Evolutionary conservation across 1,140 invertebrate genomes (phyloP).

Genomic region (Vanessa tameamea): DNA sequence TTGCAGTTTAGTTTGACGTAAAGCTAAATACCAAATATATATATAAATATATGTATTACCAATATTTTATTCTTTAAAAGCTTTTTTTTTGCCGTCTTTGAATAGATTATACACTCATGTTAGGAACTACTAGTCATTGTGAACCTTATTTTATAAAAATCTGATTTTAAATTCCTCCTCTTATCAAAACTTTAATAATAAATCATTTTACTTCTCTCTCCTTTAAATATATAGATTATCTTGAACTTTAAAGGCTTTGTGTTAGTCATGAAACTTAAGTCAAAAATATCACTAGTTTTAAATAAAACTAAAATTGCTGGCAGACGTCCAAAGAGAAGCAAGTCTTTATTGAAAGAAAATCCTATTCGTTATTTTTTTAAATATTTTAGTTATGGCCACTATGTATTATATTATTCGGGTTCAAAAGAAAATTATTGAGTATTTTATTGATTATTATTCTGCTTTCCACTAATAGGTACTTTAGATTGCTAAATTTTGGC

Average conservation of each 20-base stretch:
- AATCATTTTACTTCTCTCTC: neutral
- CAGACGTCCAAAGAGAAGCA: conserved; percentile 16
- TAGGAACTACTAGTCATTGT: too few species aligned
- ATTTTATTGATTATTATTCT: neutral
- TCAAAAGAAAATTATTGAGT: neutral
- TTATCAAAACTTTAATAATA: too few species aligned
- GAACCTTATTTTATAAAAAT: too few species aligned
- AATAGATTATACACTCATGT: too few species aligned
- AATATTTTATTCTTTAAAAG: too few species aligned
- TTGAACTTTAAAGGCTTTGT: conserved; percentile 11
- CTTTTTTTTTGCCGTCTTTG: too few species aligned
- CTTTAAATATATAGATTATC: neutral
- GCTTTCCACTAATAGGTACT: too few species aligned
- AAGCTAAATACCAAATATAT: too few species aligned
- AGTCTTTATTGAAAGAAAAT: conserved; percentile 18
- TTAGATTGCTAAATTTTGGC: too few species aligned
- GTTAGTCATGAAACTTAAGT: conserved; percentile 19
- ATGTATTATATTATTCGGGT: neutral
- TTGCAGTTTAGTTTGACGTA: too few species aligned
- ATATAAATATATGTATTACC: too few species aligned
- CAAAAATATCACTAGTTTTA: conserved; percentile 24
- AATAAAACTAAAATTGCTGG: conserved; percentile 28
- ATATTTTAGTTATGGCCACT: neutral
- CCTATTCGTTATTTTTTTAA: conserved; percentile 5
- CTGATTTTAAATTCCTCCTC: too few species aligned